A percentile compares a stretch with the other conserved stretches of the same genome.
Conservation (phyloP, 2,888 invertebrate genomes). For the Octonoba sinensis region DNA sequence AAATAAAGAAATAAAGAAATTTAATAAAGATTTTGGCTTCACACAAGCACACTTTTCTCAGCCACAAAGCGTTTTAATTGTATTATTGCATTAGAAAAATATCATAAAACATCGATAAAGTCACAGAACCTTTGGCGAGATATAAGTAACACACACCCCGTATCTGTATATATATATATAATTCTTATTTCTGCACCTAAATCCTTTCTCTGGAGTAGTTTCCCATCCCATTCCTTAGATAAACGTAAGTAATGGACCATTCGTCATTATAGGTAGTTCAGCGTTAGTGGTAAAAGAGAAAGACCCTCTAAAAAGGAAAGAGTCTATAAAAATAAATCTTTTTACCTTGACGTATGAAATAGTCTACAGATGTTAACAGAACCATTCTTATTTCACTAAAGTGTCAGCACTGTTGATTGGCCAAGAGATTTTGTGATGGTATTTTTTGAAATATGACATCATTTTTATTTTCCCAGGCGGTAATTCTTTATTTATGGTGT, state of each 20-base stretch:
- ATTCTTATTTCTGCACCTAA: too few relatives aligned
- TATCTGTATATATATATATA: too few relatives aligned
- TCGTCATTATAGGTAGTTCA: constrained; percentile 12
- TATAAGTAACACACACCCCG: too few relatives aligned
- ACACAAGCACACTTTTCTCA: too few relatives aligned
- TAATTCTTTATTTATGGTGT: not conserved
- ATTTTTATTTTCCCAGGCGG: not conserved
- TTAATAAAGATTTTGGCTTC: too few relatives aligned
- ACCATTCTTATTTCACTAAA: not conserved
- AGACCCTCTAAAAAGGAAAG: constrained; percentile 14
- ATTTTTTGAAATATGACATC: constrained; percentile 2
- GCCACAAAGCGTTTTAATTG: too few relatives aligned
- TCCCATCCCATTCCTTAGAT: not conserved
- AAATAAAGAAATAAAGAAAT: too few relatives aligned
- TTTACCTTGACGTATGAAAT: constrained; percentile 1
- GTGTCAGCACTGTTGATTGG: not conserved
- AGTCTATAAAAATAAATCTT: constrained; percentile 46
- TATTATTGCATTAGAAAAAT: too few relatives aligned
- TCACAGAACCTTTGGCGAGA: too few relatives aligned
- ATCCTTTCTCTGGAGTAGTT: not conserved
- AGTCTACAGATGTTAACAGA: constrained; percentile 30
- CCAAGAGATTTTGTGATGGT: not conserved
- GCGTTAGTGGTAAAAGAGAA: constrained; percentile 30
- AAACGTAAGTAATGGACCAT: constrained; percentile 36
- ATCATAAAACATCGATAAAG: too few relatives aligned